Evolutionary conservation across 2,797 vertebrate species (phyloP), one percentile per base, ranked within the genome.

Genomic region (Orientallactaga sibirica): DNA sequence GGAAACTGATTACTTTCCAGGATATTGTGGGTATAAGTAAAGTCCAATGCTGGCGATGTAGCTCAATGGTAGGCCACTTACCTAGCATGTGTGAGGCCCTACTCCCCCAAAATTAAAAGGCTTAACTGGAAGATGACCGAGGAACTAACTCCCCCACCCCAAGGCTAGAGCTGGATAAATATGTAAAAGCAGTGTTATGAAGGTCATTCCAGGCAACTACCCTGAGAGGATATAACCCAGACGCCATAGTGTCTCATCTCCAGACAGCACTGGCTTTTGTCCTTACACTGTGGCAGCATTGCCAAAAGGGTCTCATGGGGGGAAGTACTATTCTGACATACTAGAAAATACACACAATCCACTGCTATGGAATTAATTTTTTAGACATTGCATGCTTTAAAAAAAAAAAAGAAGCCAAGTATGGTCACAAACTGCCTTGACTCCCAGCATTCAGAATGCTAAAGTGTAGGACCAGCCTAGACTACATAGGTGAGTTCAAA

Each of bases 1-100:
- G 58, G 52, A 96, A 88, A 77, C 4, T 41, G 71, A 87, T 64
- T 88, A 83, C 48, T 90, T 88, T 94, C 80, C 86, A 93, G 85
- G 78, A 58, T 58, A 86, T 48, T 27, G 58, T 89, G 41, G 9
- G n/a, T 76, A 18, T 19, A 64, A 92, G 71, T 48, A 93, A 94
- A 93, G 91, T 66, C 29, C 82, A 79, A 27, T 12, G 25, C 27
- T 87, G 8, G 18, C 27, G 58, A 37, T 24, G 1, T 16, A 52
- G 80, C 64, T 68, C 29, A 11, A 22, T 70, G 66, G 29, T 16
- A 66, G 25, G 66, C 48, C 14, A 33, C 73, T 87, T 52, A 19
- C 29, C 71, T 86, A 74, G 70, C 7, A 3, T 48, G 33, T 29
- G 37, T 74, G 25, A 19, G 25, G 8, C 15, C 20, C 62, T 20